Conservation (phyloP, 2,797 vertebrate genomes). For the Sebastes jordani region DNA sequence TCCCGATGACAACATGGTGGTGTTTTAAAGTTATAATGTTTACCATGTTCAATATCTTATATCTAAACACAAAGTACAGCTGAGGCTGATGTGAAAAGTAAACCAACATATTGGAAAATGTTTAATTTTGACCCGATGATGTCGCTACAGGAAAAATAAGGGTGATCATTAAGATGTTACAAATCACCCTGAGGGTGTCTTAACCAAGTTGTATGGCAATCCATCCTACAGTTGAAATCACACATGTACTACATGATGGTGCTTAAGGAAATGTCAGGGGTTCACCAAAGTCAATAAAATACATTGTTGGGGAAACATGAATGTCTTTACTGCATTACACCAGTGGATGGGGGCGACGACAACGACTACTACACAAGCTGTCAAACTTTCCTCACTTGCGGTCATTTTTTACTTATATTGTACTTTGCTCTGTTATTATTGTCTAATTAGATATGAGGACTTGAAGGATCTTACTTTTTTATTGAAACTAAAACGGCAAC, state of each 20-base stretch:
- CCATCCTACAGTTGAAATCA: neutral
- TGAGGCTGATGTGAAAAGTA: neutral
- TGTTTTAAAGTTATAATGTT: neutral
- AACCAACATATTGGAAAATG: neutral
- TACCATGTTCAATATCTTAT: neutral
- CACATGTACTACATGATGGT: neutral
- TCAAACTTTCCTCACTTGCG: no score
- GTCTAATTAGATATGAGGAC: neutral
- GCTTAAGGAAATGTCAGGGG: neutral
- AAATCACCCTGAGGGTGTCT: no score
- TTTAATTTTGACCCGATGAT: neutral
- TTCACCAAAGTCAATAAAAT: neutral
- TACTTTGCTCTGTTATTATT: neutral
- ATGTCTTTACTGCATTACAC: no score
- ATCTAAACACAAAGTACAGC: neutral
- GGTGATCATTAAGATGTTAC: neutral
- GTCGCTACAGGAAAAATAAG: neutral
- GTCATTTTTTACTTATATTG: neutral
- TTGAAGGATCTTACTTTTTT: neutral
- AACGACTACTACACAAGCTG: no score
- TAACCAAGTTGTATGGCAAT: neutral
- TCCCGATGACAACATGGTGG: neutral
- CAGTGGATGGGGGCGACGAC: no score
- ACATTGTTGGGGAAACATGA: neutral
- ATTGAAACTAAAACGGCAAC: neutral